Percentiles rank a stretch among this genome's conserved stretches.
Evolutionary conservation across 2,113 vertebrate species (phyloP).

Genomic region (Pelecanus crispus): DNA sequence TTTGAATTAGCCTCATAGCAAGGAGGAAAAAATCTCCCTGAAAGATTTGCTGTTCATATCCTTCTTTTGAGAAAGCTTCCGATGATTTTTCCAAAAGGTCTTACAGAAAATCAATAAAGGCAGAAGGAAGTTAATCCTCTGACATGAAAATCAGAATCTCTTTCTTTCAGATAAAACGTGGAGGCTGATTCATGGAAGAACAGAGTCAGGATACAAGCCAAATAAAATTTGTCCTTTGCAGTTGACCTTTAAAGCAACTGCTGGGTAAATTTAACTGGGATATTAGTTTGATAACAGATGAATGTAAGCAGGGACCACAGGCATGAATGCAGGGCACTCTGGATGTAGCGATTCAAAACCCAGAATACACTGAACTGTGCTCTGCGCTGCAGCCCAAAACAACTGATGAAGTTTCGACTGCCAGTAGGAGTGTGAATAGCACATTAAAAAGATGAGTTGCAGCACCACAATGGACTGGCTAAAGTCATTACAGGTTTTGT

Average conservation of each 20-base stretch:
- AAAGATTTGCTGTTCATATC: background rate
- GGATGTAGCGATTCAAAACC: background rate
- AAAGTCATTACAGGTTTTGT: background rate
- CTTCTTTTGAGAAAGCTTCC: background rate
- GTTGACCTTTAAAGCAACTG: conserved; percentile 39
- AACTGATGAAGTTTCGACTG: background rate
- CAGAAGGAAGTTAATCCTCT: conserved; percentile 24
- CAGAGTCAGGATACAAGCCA: background rate
- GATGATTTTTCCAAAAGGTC: background rate
- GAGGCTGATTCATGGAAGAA: background rate
- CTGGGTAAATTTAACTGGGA: conserved; percentile 2
- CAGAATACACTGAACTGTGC: background rate
- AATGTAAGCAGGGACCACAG: background rate
- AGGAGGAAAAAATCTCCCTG: background rate
- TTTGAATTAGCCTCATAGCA: background rate
- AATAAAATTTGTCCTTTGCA: conserved; percentile 34
- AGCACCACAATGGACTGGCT: background rate
- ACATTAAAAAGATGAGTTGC: background rate
- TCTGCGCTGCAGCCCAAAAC: background rate
- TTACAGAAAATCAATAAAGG: background rate
- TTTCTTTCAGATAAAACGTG: conserved; percentile 2
- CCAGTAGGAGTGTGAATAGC: background rate
- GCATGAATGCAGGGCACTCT: background rate
- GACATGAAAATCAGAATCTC: conserved; percentile 4
- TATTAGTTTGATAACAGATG: background rate